Base-by-base conservation (phyloP, 2,888 invertebrate species). In the Abrostola triplasia region DNA sequence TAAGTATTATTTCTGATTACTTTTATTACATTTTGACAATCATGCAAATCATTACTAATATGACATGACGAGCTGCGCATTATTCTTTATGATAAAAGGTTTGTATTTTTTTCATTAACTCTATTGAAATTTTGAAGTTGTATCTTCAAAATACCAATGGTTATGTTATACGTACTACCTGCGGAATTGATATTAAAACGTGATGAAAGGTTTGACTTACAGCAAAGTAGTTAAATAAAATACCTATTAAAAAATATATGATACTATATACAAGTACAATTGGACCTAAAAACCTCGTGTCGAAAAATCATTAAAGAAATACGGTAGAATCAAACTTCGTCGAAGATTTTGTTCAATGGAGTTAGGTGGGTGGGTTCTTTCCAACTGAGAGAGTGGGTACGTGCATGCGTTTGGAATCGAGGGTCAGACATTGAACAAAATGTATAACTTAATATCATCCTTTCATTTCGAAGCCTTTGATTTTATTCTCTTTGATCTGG, bases 1-100 rank as follows among this genome's bases (percentile, higher is more conserved):
- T 92, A 77, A 90, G 89, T 91, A 84, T 81, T 71, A 77, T 78
- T 83, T 80, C 68, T 54, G 68, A 67, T 72, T 64, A 65, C 51
- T 67, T 47, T 67, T 65, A 48, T 63, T 67, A 63, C 62, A 67
- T 64, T 54, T 44, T 60, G 61, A 67, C 51, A 55, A 65, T 73
- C 64, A 77, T 71, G 65, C 66, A 59, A 66, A 56, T 60, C 71
- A 61, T 72, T 55, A 64, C 67, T 73, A 63, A 67, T 59, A 66
- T 64, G 67, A 61, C 73, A 71, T 37, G 53, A 24, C 24, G 24
- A 50, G 65, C 49, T 58, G 59, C 65, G 59, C 70, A 75, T 70
- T 60, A 50, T 64, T 69, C 38, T 64, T 64, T 49, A 56, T 50
- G 58, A 48, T 58, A 0, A 62, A 60, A 73, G 70, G 72, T 72